Evolutionary conservation across 2,888 invertebrate species (phyloP), one percentile per base, ranked within the genome.

Genomic region (Eulithis prunata): DNA sequence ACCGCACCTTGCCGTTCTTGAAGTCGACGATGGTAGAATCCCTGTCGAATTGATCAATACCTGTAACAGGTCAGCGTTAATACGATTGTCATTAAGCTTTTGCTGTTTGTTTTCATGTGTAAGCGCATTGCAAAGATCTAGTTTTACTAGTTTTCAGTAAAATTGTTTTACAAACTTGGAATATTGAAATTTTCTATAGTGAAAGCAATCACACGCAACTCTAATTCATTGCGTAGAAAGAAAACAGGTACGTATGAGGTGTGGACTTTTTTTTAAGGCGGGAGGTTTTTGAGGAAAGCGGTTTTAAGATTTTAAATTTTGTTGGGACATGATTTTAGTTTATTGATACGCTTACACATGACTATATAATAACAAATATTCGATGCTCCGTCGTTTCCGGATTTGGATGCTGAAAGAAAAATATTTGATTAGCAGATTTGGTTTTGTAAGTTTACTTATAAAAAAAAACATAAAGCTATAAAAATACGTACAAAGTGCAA

Each of bases 1-100:
- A 92, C 83, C 97, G 97, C 75, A 98, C 96, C 90, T 97, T 97
- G 57, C 98, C 99, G 45, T 96, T 96, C 93, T 99, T 99, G 91
- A 99, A 99, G 91, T 99, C 99, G 43, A 97, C 94, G 77, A 99
- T 99, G 41, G 98, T 99, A 4, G 98, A 98, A 91, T 99, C 99
- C 76, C 99, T 95, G 94, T 99, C 99, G 89, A 98, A 99, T 93
- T 99, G 99, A 93, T 99, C 99, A 82, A 99, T 99, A 75, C 99
- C 93, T 93, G 92, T 91, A 91, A 93, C 91, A 92, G 90, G 87
- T 77, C 86, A 86, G 77, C 82, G 80, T 89, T 87, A 90, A 86
- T 88, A 89, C 85, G 85, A 84, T 82, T 79, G 83, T 84, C 82
- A 80, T 77, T 79, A 72, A 77, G 74, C 75, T 55, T 60, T 47